Base-by-base conservation (phyloP, 2,113 vertebrate genomes). In the Pseudolaguvia tuberculata region DNA sequence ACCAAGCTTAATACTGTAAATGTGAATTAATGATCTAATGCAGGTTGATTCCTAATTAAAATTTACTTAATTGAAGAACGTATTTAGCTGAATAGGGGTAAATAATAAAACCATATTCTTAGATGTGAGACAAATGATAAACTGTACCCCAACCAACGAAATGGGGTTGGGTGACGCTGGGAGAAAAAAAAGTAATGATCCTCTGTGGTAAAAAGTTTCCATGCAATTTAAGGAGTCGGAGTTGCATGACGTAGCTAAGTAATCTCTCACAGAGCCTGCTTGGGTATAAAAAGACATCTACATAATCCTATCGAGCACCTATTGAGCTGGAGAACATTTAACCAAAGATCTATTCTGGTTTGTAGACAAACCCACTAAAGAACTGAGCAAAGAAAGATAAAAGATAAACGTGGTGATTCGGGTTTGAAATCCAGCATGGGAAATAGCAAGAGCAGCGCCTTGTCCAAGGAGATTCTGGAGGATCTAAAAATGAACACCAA, bases 401-500 rank as follows among this genome's bases (percentile, higher is more conserved):
- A 31, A 66, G 42, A 23, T 50, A 75, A 79, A 72, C 65, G 52
- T 48, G 23, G 42, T 66, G 63, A 23, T 48, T 48, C 18, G 31
- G 20, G 9, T 50, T 50, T 50, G 23, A 50, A 50, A 50, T 67
- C 47, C 63, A 83, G 63, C 59, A 93, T 93, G 92, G 92, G 92
- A 47, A 93, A 93, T 68, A 87, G 73, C 0, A 93, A 91, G 80
- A 93, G 92, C 70, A 86, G 92, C 0, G 88, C 91, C 13, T 79
- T 93, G 78, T 93, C 92, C 0, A 93, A 92, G 79, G 90, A 88
- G 63, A 83, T 93, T 62, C 82, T 93, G 82, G 90, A 92, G 1
- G 92, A 93, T 1, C 83, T 93, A 39, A 92, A 92, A 56, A 83
- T 89, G 62, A 92, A 91, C 86, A 93, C 92, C 4, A 92, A 90